Evolutionary conservation across 1,140 invertebrate genomes (phyloP).

Genomic region (Drosophila willistoni): DNA sequence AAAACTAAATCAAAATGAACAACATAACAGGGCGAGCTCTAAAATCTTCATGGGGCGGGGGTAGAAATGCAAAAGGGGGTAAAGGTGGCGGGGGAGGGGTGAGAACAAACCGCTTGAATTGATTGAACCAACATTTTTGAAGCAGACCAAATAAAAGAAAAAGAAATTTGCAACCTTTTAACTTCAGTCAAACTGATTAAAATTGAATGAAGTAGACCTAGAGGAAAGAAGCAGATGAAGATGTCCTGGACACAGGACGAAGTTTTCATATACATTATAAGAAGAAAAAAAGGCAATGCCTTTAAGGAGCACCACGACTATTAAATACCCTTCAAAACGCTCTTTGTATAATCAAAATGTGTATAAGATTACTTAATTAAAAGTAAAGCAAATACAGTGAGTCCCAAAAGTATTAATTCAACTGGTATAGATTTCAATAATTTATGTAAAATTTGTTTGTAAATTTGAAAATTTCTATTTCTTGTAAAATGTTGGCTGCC

Average conservation of each 20-base stretch:
- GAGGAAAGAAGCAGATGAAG: slow-evolving; percentile 1
- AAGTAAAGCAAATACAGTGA: too few relatives aligned
- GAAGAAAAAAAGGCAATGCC: neutral
- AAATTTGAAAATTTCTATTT: neutral
- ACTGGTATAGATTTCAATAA: neutral
- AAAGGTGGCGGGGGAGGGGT: too few relatives aligned
- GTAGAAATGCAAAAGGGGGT: neutral
- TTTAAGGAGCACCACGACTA: neutral
- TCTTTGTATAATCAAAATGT: too few relatives aligned
- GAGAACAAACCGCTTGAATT: neutral
- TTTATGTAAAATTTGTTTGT: neutral
- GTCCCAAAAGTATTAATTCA: too few relatives aligned
- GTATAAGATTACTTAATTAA: too few relatives aligned
- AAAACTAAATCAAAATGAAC: slow-evolving; percentile 53
- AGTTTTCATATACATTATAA: slow-evolving; percentile 6
- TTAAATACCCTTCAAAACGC: neutral
- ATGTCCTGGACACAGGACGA: slow-evolving; percentile 7
- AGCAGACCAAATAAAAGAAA: neutral
- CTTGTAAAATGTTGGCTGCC: neutral
- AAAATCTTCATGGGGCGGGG: neutral
- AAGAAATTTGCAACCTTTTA: slow-evolving; percentile 39
- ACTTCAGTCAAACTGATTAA: slow-evolving; percentile 71
- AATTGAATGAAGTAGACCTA: slow-evolving; percentile 69
- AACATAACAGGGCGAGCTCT: slow-evolving; percentile 33
- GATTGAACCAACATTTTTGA: neutral